Percentiles rank a stretch among this genome's conserved stretches.
phyloP scores from a whole-genome alignment of 2,797 vertebrate species.

The Zenarchopterus dispar region DNA sequence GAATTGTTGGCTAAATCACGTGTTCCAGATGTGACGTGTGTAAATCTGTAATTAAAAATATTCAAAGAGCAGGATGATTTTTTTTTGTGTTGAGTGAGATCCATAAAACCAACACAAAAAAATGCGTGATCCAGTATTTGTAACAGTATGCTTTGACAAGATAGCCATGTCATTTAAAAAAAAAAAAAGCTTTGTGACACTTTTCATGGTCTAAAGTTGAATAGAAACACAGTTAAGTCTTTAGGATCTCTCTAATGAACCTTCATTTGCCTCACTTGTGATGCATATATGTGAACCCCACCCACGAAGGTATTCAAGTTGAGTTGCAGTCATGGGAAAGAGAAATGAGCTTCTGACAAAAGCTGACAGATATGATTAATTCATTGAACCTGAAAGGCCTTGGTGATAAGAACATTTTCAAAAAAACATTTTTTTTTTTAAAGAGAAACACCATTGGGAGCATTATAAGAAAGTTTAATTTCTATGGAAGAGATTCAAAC shows the following conservation, averaged over 20 bases:
- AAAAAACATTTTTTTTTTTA: too few species aligned
- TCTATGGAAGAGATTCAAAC: background rate
- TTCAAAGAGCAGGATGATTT: too few species aligned
- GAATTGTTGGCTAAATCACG: too few species aligned
- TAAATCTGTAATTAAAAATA: too few species aligned
- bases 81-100: too few species aligned
- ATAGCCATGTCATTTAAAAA: background rate
- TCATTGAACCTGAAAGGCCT: background rate
- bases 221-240: background rate
- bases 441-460: background rate
- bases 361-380: background rate
- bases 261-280: background rate
- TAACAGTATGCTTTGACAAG: background rate
- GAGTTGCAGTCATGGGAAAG: background rate
- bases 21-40: too few species aligned
- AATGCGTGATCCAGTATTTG: background rate
- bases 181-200: background rate
- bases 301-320: background rate
- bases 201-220: background rate
- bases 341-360: background rate
- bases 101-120: background rate
- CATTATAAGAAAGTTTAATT: constrained; percentile 3
- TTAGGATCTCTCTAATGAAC: background rate
- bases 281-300: constrained; percentile 2
- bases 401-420: background rate